Conservation (phyloP, 2,797 vertebrate genomes). For the Philypnodon macrostomus region DNA sequence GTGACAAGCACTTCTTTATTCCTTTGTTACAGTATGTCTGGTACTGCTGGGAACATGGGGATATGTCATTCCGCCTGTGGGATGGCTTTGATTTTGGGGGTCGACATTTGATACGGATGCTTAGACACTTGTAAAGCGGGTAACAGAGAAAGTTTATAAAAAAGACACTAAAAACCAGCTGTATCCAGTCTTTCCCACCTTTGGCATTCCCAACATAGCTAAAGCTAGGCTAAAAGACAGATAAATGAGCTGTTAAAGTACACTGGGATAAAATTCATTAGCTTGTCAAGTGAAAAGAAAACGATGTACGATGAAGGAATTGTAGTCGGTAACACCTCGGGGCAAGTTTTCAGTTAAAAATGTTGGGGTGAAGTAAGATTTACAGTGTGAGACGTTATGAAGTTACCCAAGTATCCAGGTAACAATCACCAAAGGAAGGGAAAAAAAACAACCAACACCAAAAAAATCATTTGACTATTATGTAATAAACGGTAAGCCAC, state of each 20-base stretch:
- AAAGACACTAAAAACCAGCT: not conserved
- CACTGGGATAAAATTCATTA: constrained; percentile 38
- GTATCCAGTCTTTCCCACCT: constrained; percentile 3
- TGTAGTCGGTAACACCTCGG: constrained; percentile 40
- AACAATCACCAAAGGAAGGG: not conserved
- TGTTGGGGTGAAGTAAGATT: constrained; percentile 55
- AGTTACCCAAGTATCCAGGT: constrained; percentile 1
- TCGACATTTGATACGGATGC: constrained; percentile 33
- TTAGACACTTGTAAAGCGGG: constrained; percentile 16
- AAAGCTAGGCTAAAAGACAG: constrained; percentile 31
- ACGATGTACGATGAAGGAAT: constrained; percentile 27
- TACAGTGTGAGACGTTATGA: constrained; percentile 47
- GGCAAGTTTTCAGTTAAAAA: constrained; percentile 42
- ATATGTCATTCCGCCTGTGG: constrained; percentile 34
- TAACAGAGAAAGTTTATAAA: constrained; percentile 29
- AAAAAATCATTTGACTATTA: no score
- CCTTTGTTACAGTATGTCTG: constrained; percentile 25
- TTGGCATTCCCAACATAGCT: constrained; percentile 20
- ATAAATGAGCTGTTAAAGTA: constrained; percentile 49
- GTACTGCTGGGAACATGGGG: constrained; percentile 30
- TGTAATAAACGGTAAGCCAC: no score
- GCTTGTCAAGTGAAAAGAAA: constrained; percentile 22
- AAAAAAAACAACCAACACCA: no score
- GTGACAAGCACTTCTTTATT: constrained; percentile 25
- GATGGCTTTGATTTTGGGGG: constrained; percentile 38